phyloP scores from a whole-genome alignment of 2,888 invertebrate genomes.

The Papilio gigon region DNA sequence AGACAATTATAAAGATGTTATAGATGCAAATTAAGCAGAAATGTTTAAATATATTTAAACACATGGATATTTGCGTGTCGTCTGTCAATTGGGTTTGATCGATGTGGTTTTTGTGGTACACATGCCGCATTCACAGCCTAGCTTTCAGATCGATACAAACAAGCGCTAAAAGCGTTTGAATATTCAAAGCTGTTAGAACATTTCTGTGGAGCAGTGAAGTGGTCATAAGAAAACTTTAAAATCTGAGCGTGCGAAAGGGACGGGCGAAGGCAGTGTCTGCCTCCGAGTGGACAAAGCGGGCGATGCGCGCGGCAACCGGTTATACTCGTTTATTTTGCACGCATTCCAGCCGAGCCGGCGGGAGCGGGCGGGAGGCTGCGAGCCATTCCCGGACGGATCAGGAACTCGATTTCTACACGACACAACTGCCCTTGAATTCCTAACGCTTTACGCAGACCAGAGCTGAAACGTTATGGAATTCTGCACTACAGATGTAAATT shows the following conservation, averaged over 20 bases:
- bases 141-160: constrained; percentile 7
- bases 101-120: constrained; percentile 5
- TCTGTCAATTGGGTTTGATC: constrained; percentile 11
- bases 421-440: constrained; percentile 70
- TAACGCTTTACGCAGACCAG: constrained; percentile 52
- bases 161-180: neutral
- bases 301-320: constrained; percentile 75
- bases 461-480: constrained; percentile 58
- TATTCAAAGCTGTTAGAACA: neutral
- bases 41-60: neutral
- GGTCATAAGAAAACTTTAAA: constrained; percentile 29
- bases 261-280: constrained; percentile 62
- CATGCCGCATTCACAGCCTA: neutral
- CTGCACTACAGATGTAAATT: constrained; percentile 49
- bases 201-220: constrained; percentile 42
- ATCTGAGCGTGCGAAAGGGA: constrained; percentile 54
- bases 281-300: constrained; percentile 62
- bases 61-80: neutral
- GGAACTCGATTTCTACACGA: constrained; percentile 69
- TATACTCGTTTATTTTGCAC: constrained; percentile 80
- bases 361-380: constrained; percentile 74
- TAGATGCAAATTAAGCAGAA: neutral
- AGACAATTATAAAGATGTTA: constrained; percentile 36
- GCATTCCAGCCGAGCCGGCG: constrained; percentile 74
- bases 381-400: constrained; percentile 68